Evolutionary conservation across 2,888 invertebrate genomes (phyloP).

Genomic region (Cerastis rubricosa): DNA sequence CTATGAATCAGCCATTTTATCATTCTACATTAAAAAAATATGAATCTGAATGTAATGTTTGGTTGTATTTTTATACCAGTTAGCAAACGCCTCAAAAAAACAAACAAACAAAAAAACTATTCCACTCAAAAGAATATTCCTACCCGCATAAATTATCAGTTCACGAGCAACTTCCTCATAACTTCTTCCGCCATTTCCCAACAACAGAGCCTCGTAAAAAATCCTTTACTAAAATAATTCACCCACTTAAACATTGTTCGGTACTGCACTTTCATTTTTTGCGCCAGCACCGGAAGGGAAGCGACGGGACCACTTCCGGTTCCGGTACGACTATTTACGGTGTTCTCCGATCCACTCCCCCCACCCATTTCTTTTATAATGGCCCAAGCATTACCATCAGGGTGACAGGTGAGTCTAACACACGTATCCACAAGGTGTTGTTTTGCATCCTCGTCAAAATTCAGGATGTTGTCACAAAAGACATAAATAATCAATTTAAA

Average conservation of each 20-base stretch:
- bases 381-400: conserved; percentile 33
- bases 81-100: no score
- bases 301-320: conserved; percentile 55
- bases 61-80: no score
- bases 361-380: conserved; percentile 36
- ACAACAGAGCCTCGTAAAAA: conserved; percentile 37
- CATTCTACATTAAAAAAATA: no score
- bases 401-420: not conserved
- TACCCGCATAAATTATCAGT: conserved; percentile 14
- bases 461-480: no score
- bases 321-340: conserved; percentile 64
- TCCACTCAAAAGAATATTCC: not conserved
- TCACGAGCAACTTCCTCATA: conserved; percentile 13
- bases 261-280: conserved; percentile 65
- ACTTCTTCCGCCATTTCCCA: not conserved
- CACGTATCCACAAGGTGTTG: no score
- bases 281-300: conserved; percentile 51
- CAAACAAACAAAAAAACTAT: no score
- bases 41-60: no score
- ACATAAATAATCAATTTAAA: no score
- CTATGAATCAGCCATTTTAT: no score
- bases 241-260: conserved; percentile 59
- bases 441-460: no score
- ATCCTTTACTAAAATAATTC: conserved; percentile 40
- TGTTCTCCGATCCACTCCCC: conserved; percentile 44